Evolutionary conservation across 30 jellyfish, hydroid and myxozoan genomes (phyloP).

Genomic region (Hydractinia echinata): DNA sequence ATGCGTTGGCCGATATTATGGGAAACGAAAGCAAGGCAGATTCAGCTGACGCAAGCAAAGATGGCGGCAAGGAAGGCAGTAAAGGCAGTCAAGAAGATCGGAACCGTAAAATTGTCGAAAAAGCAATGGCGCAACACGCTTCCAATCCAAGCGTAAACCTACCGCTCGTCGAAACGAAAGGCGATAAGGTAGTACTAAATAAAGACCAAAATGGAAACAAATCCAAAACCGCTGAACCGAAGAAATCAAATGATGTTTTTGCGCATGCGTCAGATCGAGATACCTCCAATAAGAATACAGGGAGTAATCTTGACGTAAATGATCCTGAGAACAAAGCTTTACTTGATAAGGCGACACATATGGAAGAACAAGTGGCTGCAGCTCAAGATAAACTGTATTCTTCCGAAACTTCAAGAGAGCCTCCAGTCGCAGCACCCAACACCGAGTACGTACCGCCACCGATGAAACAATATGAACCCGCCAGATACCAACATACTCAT

Average conservation of each 20-base stretch:
- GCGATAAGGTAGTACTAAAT: slow-evolving; percentile 25
- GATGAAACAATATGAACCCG: not conserved
- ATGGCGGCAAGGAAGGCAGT: slow-evolving; percentile 5
- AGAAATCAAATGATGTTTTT: slow-evolving; percentile 5
- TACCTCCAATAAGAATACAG: not conserved
- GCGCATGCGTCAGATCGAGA: slow-evolving; percentile 10
- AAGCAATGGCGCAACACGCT: slow-evolving; percentile 85
- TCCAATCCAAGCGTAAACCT: slow-evolving; percentile 46
- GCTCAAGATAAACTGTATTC: slow-evolving; percentile 70
- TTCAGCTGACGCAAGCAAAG: not conserved
- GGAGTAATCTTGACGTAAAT: slow-evolving; percentile 20
- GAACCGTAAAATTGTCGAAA: slow-evolving; percentile 65
- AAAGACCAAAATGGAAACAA: not conserved
- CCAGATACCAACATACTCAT: not conserved
- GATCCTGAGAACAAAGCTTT: slow-evolving; percentile 63
- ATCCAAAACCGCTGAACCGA: not conserved
- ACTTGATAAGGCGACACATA: slow-evolving; percentile 70
- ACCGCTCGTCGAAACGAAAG: slow-evolving; percentile 18
- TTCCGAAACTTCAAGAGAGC: not conserved
- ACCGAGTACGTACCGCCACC: not conserved
- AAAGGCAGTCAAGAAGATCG: slow-evolving; percentile 13
- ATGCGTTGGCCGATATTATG: slow-evolving; percentile 85
- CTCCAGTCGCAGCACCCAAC: slow-evolving; percentile 13
- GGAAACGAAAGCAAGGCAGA: slow-evolving; percentile 4
- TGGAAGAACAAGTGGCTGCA: slow-evolving; percentile 83